Evolutionary conservation across 1,140 invertebrate genomes (phyloP).

Genomic region (Bilobella aurantiaca): DNA sequence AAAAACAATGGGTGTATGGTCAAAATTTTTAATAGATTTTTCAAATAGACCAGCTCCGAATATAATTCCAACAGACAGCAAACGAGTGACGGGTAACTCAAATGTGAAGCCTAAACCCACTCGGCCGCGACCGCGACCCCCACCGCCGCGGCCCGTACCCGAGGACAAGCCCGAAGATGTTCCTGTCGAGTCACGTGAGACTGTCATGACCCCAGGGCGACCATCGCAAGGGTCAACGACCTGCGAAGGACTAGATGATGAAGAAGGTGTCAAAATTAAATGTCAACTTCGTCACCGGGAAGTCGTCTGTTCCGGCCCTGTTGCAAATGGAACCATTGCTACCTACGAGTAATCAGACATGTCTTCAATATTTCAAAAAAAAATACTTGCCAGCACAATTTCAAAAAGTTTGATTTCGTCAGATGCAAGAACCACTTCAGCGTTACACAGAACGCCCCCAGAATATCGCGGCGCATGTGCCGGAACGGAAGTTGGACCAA

Average conservation of each 20-base stretch:
- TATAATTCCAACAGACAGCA: neutral
- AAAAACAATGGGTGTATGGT: neutral
- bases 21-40: neutral
- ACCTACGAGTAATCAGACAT: slow-evolving; percentile 1
- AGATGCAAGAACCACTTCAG: slow-evolving; percentile 9
- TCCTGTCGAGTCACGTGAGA: neutral
- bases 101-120: neutral
- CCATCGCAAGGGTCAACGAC: no score
- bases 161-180: neutral
- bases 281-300: neutral
- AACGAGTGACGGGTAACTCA: no score
- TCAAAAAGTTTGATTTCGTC: neutral
- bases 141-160: neutral
- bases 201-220: no score
- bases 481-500: slow-evolving; percentile 7
- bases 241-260: neutral
- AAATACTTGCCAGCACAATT: no score
- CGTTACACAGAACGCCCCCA: neutral
- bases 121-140: neutral
- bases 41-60: neutral
- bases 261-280: neutral
- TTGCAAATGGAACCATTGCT: slow-evolving; percentile 4
- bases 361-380: no score
- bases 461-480: neutral
- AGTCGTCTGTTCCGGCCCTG: neutral